Evolutionary conservation across 2,797 vertebrate species (phyloP).

Genomic region (Monodelphis domestica): DNA sequence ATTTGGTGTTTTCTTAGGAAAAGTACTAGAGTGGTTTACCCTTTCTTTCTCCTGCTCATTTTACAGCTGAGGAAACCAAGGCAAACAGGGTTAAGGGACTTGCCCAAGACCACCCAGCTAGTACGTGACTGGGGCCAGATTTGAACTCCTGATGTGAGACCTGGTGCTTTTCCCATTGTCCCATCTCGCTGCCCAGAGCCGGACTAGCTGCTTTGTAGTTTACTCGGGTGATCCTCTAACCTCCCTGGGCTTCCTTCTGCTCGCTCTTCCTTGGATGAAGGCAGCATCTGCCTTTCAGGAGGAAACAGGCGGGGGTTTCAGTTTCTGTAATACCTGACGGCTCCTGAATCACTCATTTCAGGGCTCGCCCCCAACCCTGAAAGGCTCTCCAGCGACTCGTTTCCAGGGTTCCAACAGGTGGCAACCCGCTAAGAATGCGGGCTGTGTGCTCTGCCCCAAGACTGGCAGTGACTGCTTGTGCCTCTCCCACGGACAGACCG

Average conservation of each 20-base stretch:
- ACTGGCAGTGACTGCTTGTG: not conserved
- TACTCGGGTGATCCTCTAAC: not conserved
- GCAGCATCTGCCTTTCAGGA: not conserved
- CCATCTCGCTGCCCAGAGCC: no score
- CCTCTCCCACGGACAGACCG: not conserved
- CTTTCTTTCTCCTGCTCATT: no score
- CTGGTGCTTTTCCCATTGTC: not conserved
- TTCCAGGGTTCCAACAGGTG: not conserved
- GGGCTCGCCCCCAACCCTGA: no score
- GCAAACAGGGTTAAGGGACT: not conserved
- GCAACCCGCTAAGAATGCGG: not conserved
- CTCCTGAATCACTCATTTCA: no score
- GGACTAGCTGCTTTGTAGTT: no score
- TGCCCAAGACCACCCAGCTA: not conserved
- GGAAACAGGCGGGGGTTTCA: not conserved
- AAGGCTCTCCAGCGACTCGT: not conserved
- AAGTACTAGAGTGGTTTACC: no score
- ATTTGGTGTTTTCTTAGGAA: no score
- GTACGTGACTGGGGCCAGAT: not conserved
- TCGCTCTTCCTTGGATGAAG: not conserved
- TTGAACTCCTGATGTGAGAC: not conserved
- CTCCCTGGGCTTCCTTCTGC: not conserved
- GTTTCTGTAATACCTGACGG: not conserved
- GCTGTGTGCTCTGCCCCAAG: not conserved
- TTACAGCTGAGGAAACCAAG: not conserved